Percentiles rank a stretch among this genome's conserved stretches.
Conservation (phyloP, 2,888 invertebrate genomes). For the Dicranocentrus wangi region DNA sequence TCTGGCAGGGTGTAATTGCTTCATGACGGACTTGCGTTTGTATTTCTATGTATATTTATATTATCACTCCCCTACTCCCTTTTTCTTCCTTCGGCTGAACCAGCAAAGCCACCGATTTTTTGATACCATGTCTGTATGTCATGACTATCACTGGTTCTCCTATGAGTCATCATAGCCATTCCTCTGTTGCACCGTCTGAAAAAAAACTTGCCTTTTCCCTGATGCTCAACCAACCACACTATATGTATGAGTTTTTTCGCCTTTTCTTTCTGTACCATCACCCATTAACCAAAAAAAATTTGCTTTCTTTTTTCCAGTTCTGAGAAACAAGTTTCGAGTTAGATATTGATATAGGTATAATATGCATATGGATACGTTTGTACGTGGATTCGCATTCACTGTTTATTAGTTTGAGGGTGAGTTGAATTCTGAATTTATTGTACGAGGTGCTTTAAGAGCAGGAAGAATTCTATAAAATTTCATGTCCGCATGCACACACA, state of each 20-base stretch:
- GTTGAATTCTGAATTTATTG: no score
- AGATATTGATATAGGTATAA: no score
- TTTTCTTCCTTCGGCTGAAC: slow-evolving; percentile 32
- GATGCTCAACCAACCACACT: background rate
- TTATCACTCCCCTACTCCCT: slow-evolving; percentile 36
- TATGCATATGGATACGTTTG: slow-evolving; percentile 7
- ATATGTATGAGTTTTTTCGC: slow-evolving; percentile 1
- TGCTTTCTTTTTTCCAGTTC: slow-evolving; percentile 45
- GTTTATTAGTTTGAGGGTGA: background rate
- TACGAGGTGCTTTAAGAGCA: background rate
- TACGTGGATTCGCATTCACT: slow-evolving; percentile 1
- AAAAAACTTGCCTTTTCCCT: no score
- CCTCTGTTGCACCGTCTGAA: slow-evolving; percentile 6
- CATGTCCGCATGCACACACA: background rate
- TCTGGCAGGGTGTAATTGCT: no score
- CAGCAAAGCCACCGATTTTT: slow-evolving; percentile 43
- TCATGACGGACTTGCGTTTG: background rate
- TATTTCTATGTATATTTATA: no score
- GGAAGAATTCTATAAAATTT: background rate
- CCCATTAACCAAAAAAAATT: slow-evolving; percentile 47
- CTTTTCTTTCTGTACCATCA: background rate
- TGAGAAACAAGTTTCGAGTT: slow-evolving; percentile 14
- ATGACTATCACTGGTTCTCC: slow-evolving; percentile 45
- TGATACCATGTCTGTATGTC: slow-evolving; percentile 46
- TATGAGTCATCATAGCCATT: slow-evolving; percentile 54